Base-by-base conservation (phyloP, 2,888 invertebrate genomes). In the Notodonta dromedarius region DNA sequence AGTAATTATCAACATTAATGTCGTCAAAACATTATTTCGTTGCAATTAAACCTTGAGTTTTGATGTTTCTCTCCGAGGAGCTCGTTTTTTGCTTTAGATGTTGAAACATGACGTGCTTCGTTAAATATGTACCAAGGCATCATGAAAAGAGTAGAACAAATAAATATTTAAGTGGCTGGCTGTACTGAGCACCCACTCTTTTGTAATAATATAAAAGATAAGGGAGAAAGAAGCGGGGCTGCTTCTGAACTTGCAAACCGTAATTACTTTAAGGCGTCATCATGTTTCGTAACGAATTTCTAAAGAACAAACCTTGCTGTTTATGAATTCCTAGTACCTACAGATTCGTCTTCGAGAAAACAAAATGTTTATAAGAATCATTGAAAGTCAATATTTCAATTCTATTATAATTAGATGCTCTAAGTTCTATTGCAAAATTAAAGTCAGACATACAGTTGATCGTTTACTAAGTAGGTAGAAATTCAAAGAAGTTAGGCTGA, bases 81-180 rank as follows among this genome's bases (percentile, higher is more conserved):
- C 53, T 55, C 8, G 39, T 54, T 39, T 60, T 57, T 62, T 67
- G 63, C 58, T 70, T 59, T 24, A 60, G 61, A 58, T 58, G 60
- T 69, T 73, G 64, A 74, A 78, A 75, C 71, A 79, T 74, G 69
- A 74, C 76, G 55, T 68, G 69, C 57, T 59, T 77, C 75, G 69
- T 84, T 80, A 82, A 82, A 82, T 81, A 85, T 85, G 80, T 80
- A 85, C 80, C 73, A 80, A 69, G 77, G 74, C 75, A 81, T 80
- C 81, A 84, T 80, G 79, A 76, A 75, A 74, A 71, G 73, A 76
- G 76, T 62, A 69, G 67, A 76, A 67, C 74, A 75, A 76, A 84
- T 63, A 82, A 86, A 84, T 82, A 86, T 84, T 84, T 78, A 84
- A 71, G 61, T 60, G 62, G 67, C 62, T 51, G 58, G 58, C 56